These are phyloP conservation scores for Galerucella calmariensis DNA, from an alignment of 2,888 invertebrate genomes.

Conservation along the genomic window DNA sequence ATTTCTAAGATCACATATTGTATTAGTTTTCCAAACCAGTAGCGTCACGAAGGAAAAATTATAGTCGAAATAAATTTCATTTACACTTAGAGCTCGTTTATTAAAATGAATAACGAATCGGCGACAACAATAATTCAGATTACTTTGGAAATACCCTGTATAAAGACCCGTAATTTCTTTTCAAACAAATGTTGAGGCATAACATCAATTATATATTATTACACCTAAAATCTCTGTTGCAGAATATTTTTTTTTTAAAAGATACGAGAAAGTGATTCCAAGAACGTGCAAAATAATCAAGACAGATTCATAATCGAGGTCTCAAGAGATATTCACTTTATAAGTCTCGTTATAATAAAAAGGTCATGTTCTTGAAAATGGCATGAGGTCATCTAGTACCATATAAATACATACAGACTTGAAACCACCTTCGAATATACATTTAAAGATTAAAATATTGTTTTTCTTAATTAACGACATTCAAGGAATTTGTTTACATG, in stretches of 20 bases:
- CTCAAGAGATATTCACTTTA: constrained; percentile 13
- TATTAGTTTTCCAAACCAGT: too few relatives aligned
- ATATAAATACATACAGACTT: constrained; percentile 21
- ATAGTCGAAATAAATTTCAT: too few relatives aligned
- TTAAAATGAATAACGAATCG: too few relatives aligned
- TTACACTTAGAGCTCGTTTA: too few relatives aligned
- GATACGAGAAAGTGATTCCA: constrained; percentile 14
- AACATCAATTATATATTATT: not conserved
- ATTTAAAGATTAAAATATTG: not conserved
- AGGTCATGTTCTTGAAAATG: constrained; percentile 28
- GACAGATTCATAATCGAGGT: constrained; percentile 11
- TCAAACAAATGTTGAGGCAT: too few relatives aligned
- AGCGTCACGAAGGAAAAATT: too few relatives aligned
- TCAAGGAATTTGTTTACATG: not conserved
- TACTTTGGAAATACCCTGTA: too few relatives aligned
- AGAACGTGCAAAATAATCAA: not conserved
- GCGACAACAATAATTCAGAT: too few relatives aligned
- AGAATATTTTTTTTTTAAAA: not conserved
- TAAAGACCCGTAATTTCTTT: too few relatives aligned
- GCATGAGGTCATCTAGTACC: constrained; percentile 19
- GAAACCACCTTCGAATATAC: constrained; percentile 19
- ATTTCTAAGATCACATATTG: too few relatives aligned
- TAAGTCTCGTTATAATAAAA: constrained; percentile 7
- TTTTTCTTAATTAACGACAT: not conserved
- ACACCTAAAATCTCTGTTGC: not conserved